Conservation (phyloP, 35 echinoderm and acorn worm species). For the Holothuria glaberrima region DNA sequence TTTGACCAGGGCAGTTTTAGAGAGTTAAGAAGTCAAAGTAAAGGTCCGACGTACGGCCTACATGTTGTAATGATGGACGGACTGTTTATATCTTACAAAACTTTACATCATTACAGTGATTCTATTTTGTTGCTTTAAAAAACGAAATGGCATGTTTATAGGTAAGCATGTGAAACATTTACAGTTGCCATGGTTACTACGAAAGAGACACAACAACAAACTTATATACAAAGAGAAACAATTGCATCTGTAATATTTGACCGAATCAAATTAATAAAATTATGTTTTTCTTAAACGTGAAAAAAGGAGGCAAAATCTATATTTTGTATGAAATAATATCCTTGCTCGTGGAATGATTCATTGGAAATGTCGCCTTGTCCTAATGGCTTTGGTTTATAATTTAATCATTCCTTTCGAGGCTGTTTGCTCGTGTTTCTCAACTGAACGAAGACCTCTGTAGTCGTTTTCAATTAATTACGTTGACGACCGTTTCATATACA, state of each 20-base stretch:
- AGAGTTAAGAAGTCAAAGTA: too few relatives aligned
- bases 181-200: too few relatives aligned
- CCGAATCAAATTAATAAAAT: too few relatives aligned
- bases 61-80: too few relatives aligned
- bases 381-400: slow-evolving; percentile 40
- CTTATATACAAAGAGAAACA: too few relatives aligned
- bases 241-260: too few relatives aligned
- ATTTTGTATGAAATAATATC: slow-evolving; percentile 44
- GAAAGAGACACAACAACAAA: too few relatives aligned
- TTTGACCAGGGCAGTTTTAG: too few relatives aligned
- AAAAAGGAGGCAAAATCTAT: slow-evolving; percentile 26
- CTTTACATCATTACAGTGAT: neutral
- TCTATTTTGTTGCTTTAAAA: too few relatives aligned
- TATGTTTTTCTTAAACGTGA: neutral
- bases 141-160: neutral
- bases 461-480: slow-evolving; percentile 52
- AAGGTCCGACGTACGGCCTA: too few relatives aligned
- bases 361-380: slow-evolving; percentile 16
- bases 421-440: neutral
- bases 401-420: slow-evolving; percentile 44
- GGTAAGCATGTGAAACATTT: too few relatives aligned
- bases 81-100: too few relatives aligned
- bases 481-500: slow-evolving; percentile 1
- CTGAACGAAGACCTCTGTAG: neutral
- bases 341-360: slow-evolving; percentile 29